Evolutionary conservation across 2,888 invertebrate species (phyloP), one percentile per base, ranked within the genome.

Genomic region (Stenodema calcarata): DNA sequence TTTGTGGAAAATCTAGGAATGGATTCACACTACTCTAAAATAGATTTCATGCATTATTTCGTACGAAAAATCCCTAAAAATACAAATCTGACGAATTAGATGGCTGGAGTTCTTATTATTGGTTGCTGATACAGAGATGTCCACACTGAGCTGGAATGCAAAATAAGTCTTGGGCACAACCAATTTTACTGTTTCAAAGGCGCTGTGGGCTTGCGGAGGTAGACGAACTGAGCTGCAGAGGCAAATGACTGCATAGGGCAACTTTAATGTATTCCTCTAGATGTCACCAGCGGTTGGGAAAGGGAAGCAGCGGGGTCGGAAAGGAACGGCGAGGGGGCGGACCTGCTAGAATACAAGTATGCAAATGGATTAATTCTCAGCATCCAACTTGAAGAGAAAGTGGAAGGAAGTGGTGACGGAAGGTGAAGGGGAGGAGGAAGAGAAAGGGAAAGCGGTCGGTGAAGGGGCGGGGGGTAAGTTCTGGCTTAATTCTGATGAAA

Each of bases 311-410:
- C 35, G 35, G 7, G 2, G 35, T 35, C 16, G 41, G 18, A 3
- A n/a, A n/a, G 35, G 73, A 42, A 28, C 70, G 18, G 12, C 16
- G 30, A 27, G 35, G 11, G 44, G 44, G 16, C 30, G 27, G 28
- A 42, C 27, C 47, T 42, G 70, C 84, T 84, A 86, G 86, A 79
- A 69, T 86, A 86, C 86, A 86, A 86, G 80, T 86, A 86, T 86
- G 86, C 86, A 86, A 86, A 86, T 86, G 76, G 86, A 86, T 86
- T 86, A 86, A 86, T 86, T 75, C 86, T 86, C 86, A 76, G 80
- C 42, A 42, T 69, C 62, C 54, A 86, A 78, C 69, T 86, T 86
- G 86, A 79, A 80, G 86, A 84, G 84, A 84, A 47, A 86, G 69
- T 23, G 44, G 41, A 41, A 83, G 62, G 83, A 80, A 80, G 30